Base-by-base conservation (phyloP, 2,888 invertebrate genomes). In the Drosophila borealis region DNA sequence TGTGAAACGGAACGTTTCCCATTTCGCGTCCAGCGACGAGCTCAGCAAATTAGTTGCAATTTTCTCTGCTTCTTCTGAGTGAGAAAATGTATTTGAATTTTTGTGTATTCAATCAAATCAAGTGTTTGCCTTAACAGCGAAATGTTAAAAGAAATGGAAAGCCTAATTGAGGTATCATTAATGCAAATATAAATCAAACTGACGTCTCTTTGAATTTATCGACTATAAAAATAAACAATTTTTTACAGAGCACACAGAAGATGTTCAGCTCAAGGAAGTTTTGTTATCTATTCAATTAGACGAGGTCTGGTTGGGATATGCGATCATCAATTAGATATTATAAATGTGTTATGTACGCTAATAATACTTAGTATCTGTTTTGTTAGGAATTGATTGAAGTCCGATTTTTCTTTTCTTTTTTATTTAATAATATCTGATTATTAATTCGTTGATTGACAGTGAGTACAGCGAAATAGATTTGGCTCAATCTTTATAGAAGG, bases 1-100 rank as follows among this genome's bases (percentile, higher is more conserved):
- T 48, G 34, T 39, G 72, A 70, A 61, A 75, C 74, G 70, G 63
- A 70, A 70, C 39, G 78, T 70, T 69, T 17, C 17, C 2, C 17
- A 17, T 17, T 62, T 70, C 33, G 50, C 19, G 21, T 39, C n/a
- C 5, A 48, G 51, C 36, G 34, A 36, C 46, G 10, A 51, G 34
- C 37, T 61, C 33, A 51, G 63, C 50, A 74, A 72, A 72, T 64
- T 56, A 65, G 65, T 65, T 57, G 61, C 45, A 29, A 59, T 51
- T 50, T 33, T n/a, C 29, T 8, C 29, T 25, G 29, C 29, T 17
- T 5, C 48, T 56, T 19, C n/a, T 49, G n/a, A 11, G 34, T 48
- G 25, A 25, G 10, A 39, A 68, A 74, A 59, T 67, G 54, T 62
- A 48, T 55, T 63, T 50, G 33, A 62, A 59, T 63, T 57, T 17